Base-by-base conservation (phyloP, 2,113 vertebrate genomes). In the Hystrix brachyura region DNA sequence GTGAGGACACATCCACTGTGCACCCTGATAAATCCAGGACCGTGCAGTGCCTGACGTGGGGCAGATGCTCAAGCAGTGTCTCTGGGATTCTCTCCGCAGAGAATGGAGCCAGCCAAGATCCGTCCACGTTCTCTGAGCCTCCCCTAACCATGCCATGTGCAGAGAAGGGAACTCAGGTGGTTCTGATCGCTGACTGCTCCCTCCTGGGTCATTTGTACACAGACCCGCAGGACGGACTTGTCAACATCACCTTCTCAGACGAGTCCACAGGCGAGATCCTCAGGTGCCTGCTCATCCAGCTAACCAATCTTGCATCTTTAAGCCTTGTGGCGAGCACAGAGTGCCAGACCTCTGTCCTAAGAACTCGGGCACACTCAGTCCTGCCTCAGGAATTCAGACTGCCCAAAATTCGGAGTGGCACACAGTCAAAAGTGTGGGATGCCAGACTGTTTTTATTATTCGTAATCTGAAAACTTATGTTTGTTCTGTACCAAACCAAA, bases 1-100 rank as follows among this genome's bases (percentile, higher is more conserved):
- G 0, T 23, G 1, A n/a, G 71, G 72, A 17, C 21, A 25, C 43
- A 4, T 48, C 57, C 5, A 1, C 57, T 32, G 27, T 0, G 14
- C 29, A 23, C 4, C 87, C 57, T 51, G 29, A 21, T 25, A 5
- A 60, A 15, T 27, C 72, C 11, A 6, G 43, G 19, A 25, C 59
- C 8, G 9, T 17, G 23, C 7, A 11, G 64, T 1, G 13, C 64
- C 48, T 27, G 29, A 64, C 62, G 57, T 2, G 10, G 34, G 27
- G 7, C 65, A 29, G 21, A 71, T 21, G 18, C 34, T 18, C 32
- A 5, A 43, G 53, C 12, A 13, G 43, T 12, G 21, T 23, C 55
- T 69, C 67, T 57, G 51, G 53, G 72, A 71, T 6, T 32, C 32
- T 65, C 43, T 11, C 82, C 10, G 7, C 43, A 64, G 43, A 84